Conservation (phyloP, 2,797 vertebrate genomes). For the Spheniscus humboldti region DNA sequence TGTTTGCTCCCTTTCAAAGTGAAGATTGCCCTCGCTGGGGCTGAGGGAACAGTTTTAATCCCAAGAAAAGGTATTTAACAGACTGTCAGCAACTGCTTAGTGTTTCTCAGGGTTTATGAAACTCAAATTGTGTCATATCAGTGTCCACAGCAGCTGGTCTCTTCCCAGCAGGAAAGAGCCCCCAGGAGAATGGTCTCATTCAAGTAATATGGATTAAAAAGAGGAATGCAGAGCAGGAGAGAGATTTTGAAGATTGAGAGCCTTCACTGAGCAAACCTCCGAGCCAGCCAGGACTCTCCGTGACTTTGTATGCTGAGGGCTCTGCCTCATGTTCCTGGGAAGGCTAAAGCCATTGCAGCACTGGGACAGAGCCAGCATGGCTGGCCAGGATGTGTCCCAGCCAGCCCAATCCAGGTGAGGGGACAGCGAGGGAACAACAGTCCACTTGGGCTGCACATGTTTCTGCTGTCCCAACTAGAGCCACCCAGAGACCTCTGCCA, state of each 20-base stretch:
- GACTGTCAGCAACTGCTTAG: neutral
- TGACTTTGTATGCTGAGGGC: neutral
- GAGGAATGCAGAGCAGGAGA: neutral
- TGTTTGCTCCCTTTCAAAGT: neutral
- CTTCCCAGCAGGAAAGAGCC: neutral
- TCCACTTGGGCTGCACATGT: neutral
- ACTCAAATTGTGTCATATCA: neutral
- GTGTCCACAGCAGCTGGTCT: neutral
- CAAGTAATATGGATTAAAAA: slow-evolving; percentile 2
- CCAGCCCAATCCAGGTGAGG: neutral
- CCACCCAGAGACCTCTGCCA: neutral
- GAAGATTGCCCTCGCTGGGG: neutral
- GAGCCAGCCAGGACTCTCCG: neutral
- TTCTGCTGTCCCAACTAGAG: neutral
- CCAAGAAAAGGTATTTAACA: neutral
- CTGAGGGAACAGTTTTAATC: neutral
- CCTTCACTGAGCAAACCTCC: neutral
- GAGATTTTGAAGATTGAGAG: neutral
- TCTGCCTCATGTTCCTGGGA: neutral
- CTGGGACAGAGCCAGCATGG: neutral
- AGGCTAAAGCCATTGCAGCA: neutral
- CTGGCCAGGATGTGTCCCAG: neutral
- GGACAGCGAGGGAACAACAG: neutral
- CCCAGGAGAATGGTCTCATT: neutral
- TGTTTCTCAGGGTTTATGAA: neutral